phyloP scores from a whole-genome alignment of 2,113 vertebrate genomes.

The Tragulus kanchil region DNA sequence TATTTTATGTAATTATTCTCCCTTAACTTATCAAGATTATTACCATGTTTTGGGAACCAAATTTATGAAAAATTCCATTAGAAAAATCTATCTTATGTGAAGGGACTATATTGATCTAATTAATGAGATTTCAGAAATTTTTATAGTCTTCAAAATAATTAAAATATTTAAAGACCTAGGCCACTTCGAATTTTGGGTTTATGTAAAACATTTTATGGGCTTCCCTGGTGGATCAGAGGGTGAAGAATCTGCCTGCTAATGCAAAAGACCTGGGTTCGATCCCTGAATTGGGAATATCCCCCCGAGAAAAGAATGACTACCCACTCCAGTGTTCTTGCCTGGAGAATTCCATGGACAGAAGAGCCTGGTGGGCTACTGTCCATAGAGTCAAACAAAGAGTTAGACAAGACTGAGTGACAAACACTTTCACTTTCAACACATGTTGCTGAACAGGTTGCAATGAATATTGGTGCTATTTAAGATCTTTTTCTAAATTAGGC shows the following conservation, averaged over 20 bases:
- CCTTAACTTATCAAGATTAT: not conserved
- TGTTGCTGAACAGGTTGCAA: not conserved
- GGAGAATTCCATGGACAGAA: too few species aligned
- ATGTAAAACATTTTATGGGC: not conserved
- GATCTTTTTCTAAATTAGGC: not conserved
- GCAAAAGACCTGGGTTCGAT: too few species aligned
- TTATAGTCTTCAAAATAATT: not conserved
- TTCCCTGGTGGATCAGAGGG: too few species aligned
- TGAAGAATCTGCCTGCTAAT: too few species aligned
- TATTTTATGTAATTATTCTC: not conserved
- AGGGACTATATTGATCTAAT: not conserved
- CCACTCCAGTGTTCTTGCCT: too few species aligned
- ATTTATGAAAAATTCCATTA: not conserved
- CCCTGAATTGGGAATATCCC: too few species aligned
- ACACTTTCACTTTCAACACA: too few species aligned
- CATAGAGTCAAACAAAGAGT: too few species aligned
- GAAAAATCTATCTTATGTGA: not conserved
- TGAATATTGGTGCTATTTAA: not conserved
- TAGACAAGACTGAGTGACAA: too few species aligned
- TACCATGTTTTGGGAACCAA: not conserved
- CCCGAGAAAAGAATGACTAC: too few species aligned
- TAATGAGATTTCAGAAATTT: not conserved
- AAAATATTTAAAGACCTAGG: not conserved
- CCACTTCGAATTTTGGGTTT: not conserved
- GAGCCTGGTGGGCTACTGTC: too few species aligned